These are phyloP conservation scores for Xenotilapia longispinis DNA, from an alignment of 2,113 vertebrate species.

Conservation along the genomic window DNA sequence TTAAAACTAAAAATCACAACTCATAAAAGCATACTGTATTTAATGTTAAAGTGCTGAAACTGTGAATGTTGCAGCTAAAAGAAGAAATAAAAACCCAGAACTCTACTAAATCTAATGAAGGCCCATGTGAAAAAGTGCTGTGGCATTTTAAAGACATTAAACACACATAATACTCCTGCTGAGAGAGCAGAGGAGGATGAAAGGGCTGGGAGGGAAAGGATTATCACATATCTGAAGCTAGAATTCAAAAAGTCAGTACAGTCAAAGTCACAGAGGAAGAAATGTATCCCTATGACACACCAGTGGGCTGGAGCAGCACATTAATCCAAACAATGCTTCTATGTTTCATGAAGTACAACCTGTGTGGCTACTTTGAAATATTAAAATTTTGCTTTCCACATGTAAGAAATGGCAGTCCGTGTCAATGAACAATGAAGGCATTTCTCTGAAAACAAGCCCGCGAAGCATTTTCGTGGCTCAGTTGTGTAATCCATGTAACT, in stretches of 20 bases:
- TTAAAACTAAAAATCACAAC: background rate
- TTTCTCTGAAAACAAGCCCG: background rate
- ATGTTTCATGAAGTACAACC: conserved; percentile 13
- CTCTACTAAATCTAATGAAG: background rate
- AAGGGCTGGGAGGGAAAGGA: conserved; percentile 7
- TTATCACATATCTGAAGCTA: conserved; percentile 28
- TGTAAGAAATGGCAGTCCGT: background rate
- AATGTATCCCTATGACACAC: conserved; percentile 15
- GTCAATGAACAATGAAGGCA: conserved; percentile 11
- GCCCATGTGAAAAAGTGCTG: background rate
- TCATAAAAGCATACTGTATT: background rate
- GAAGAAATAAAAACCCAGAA: background rate
- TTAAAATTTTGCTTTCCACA: background rate
- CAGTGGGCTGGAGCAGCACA: background rate
- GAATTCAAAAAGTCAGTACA: conserved; percentile 7
- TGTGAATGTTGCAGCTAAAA: background rate
- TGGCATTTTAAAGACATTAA: background rate
- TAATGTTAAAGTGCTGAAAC: background rate
- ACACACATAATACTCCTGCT: background rate
- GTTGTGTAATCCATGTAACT: background rate
- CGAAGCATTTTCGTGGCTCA: background rate
- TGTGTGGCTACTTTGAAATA: background rate
- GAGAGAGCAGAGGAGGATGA: conserved; percentile 8
- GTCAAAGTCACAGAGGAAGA: conserved; percentile 26
- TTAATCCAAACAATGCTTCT: conserved; percentile 31